phyloP scores from a whole-genome alignment of 2,113 vertebrate genomes.

The Gymnorhina tibicen region DNA sequence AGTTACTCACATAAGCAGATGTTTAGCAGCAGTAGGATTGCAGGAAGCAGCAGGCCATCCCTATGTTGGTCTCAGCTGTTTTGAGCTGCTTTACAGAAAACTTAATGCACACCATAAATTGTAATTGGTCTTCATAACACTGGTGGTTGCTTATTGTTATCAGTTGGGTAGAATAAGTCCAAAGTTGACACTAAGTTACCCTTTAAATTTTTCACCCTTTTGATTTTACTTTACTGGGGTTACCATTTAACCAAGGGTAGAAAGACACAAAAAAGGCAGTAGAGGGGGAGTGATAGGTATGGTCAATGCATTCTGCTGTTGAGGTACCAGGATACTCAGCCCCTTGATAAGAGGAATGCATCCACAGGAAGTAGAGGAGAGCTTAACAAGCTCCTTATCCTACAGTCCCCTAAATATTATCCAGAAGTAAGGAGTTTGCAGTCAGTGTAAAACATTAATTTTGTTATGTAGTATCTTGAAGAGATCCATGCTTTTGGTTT shows the following conservation, averaged over 20 bases:
- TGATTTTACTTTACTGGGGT: neutral
- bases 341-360: neutral
- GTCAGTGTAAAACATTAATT: neutral
- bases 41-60: neutral
- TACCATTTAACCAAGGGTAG: neutral
- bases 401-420: neutral
- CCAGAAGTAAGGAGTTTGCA: neutral
- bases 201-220: neutral
- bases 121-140: neutral
- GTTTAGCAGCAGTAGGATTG: neutral
- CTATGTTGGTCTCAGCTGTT: neutral
- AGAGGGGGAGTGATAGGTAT: neutral
- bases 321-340: neutral
- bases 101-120: fast-evolving
- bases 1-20: fast-evolving
- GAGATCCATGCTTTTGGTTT: neutral
- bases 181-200: neutral
- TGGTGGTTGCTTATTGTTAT: neutral
- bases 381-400: neutral
- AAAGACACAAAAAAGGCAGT: neutral
- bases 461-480: neutral
- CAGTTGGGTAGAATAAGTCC: neutral
- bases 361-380: neutral
- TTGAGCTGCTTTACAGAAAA: neutral
- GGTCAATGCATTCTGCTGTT: neutral